A percentile compares a stretch with the other conserved stretches of the same genome.
Conservation (phyloP, 2,888 invertebrate genomes). For the Empis livida region DNA sequence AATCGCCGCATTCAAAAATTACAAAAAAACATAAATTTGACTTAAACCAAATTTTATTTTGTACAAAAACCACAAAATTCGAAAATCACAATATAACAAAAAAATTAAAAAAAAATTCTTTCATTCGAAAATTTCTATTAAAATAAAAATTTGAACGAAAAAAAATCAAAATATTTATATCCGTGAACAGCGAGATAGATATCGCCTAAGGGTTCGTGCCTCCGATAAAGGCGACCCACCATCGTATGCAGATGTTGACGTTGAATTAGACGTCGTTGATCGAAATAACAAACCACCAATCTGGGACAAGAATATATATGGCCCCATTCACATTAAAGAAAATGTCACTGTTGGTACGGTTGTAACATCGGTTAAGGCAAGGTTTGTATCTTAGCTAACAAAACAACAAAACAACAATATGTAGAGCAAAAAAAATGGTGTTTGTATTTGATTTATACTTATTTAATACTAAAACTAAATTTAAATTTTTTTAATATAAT, state of each 20-base stretch:
- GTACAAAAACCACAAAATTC: not conserved
- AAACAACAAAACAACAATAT: conserved; percentile 11
- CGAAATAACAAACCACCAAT: conserved; percentile 96
- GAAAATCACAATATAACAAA: not conserved
- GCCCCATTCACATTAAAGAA: conserved; percentile 96
- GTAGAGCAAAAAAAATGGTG: too few species aligned
- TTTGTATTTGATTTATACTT: too few species aligned
- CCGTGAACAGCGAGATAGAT: conserved; percentile 72
- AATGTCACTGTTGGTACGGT: conserved; percentile 98
- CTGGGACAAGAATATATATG: conserved; percentile 91
- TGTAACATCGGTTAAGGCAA: conserved; percentile 96
- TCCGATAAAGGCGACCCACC: conserved; percentile 89
- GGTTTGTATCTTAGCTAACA: conserved; percentile 60
- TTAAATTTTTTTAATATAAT: too few species aligned
- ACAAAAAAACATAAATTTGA: not conserved
- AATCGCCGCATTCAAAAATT: not conserved
- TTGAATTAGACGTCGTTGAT: conserved; percentile 96
- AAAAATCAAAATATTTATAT: conserved; percentile 2
- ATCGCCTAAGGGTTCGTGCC: conserved; percentile 91
- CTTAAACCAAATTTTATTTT: not conserved
- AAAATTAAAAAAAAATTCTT: not conserved
- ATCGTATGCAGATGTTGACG: conserved; percentile 90
- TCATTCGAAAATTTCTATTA: too few species aligned
- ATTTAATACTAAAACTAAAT: too few species aligned
- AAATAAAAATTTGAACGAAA: conserved; percentile 4